phyloP scores from a whole-genome alignment of 2,113 vertebrate genomes.

The Cyphomyrus discorhynchus region DNA sequence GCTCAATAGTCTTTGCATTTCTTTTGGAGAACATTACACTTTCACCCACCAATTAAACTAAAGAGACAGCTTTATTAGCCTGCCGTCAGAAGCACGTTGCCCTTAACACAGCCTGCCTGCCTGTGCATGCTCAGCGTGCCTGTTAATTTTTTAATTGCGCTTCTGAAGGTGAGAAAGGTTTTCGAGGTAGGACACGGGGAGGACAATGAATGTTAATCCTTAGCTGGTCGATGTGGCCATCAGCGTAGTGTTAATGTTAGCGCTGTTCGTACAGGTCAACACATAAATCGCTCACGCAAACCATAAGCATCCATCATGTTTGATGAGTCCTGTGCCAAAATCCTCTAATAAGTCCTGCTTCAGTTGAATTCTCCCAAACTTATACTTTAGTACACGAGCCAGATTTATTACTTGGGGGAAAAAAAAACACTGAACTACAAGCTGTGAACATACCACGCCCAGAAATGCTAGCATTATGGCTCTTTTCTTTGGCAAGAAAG shows the following conservation, averaged over 20 bases:
- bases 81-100: neutral
- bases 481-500: neutral
- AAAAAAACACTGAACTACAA: neutral
- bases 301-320: neutral
- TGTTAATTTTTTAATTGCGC: slow-evolving; percentile 19
- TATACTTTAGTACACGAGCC: neutral
- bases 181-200: neutral
- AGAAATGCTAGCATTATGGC: neutral
- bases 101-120: neutral
- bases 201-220: slow-evolving; percentile 4
- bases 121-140: neutral
- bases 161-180: slow-evolving; percentile 19
- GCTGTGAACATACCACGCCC: neutral
- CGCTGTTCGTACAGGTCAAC: neutral
- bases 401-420: neutral
- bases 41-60: no score
- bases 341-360: neutral
- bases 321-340: neutral
- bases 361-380: neutral
- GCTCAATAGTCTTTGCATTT: neutral
- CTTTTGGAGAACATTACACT: neutral
- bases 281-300: neutral
- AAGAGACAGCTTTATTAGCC: neutral
- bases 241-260: neutral
- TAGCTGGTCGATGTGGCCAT: slow-evolving; percentile 11